Evolutionary conservation across 2,113 vertebrate species (phyloP).

Genomic region (Gulo gulo): DNA sequence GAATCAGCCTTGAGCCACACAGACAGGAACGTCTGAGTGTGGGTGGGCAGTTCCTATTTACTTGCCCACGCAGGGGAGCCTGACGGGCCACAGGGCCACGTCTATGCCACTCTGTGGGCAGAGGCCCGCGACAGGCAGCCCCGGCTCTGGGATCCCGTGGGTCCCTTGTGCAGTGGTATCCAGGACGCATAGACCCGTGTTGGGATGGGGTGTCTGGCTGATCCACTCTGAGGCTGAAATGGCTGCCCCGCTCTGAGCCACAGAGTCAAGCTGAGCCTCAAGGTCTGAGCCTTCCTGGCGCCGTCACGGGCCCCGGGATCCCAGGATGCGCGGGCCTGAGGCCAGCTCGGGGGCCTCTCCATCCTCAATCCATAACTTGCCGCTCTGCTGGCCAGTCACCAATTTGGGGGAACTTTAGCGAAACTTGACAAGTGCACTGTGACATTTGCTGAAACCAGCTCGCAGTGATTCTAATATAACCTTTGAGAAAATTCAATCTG

Average conservation of each 20-base stretch:
- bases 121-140: not conserved
- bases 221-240: rapidly evolving
- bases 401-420: not conserved
- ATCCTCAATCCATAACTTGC: not conserved
- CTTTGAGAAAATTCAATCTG: slow-evolving; percentile 30
- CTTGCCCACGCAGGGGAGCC: not conserved
- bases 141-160: not conserved
- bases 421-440: not conserved
- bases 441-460: slow-evolving; percentile 7
- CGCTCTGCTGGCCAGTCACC: not conserved
- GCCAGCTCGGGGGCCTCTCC: too few relatives aligned
- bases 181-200: not conserved
- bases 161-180: not conserved
- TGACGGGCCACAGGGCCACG: not conserved
- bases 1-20: not conserved
- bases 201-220: not conserved
- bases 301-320: not conserved
- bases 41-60: too few relatives aligned
- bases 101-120: not conserved
- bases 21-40: not conserved
- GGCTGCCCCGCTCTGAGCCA: not conserved
- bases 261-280: not conserved
- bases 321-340: not conserved
- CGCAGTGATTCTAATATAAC: not conserved
- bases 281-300: not conserved